Base-by-base conservation (phyloP, 2,888 invertebrate genomes). In the Malacosoma neustria region DNA sequence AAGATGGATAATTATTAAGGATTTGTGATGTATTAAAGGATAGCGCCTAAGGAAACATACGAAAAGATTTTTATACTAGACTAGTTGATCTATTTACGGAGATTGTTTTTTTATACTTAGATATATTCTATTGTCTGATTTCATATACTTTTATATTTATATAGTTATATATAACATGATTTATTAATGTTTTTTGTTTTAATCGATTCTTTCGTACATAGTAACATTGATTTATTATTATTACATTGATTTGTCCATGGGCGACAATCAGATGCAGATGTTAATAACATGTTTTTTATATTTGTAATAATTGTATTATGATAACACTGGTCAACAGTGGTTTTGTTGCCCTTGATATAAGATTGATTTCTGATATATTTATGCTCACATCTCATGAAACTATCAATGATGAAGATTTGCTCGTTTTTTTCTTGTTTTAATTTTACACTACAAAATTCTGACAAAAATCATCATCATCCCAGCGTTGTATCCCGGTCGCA, bases 141-240 rank as follows among this genome's bases (percentile, higher is more conserved):
- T 85, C 74, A 80, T 76, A 81, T 82, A 76, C 77, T 79, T 86
- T 82, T 75, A 81, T 85, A 84, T 85, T 79, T 85, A 80, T 81
- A 72, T 76, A 70, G 65, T 69, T 72, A 68, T 75, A 72, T 76
- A 71, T 68, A 72, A 71, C 76, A 79, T 80, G 76, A 76, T 84
- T 87, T 85, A 84, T 82, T 82, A 76, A 81, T 82, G 87, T 87
- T 87, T 85, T 82, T 87, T 87, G 87, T 87, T 86, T 87, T 86
- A 76, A 76, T 80, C 72, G 73, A 76, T 72, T 72, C 71, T 71
- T 71, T 61, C 22, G 22, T 22, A 62, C 63, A 57, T 70, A 72
- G 72, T 79, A 73, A 73, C 76, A 71, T 63, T 72, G 69, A 65
- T 72, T 63, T 40, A 39, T 40, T 61, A 50, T 3, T 66, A 72